These are phyloP conservation scores for Gila orcuttii DNA, from an alignment of 2,113 vertebrate genomes.

Conservation along the genomic window DNA sequence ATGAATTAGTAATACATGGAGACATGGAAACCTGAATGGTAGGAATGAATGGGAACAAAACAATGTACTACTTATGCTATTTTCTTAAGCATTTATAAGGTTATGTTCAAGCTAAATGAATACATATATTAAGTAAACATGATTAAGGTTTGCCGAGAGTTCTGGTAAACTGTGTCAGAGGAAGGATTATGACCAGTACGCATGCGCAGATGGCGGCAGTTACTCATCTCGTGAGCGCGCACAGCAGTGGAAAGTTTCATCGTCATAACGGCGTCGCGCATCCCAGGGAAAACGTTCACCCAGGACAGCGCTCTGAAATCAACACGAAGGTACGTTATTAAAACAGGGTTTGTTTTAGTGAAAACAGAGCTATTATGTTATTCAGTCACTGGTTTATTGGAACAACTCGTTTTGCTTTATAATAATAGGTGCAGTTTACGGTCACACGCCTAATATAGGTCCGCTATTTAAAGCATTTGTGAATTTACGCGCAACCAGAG, in stretches of 20 bases:
- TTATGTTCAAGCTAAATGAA: neutral
- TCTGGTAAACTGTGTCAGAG: neutral
- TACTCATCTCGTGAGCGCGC: neutral
- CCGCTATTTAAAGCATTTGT: neutral
- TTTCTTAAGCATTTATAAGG: too few species aligned
- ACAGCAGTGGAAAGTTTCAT: conserved; percentile 20
- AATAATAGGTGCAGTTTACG: conserved; percentile 24
- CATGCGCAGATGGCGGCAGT: neutral
- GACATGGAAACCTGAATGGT: neutral
- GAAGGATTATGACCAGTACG: neutral
- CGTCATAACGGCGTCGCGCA: conserved; percentile 2
- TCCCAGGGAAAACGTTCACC: neutral
- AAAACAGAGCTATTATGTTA: neutral
- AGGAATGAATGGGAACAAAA: neutral
- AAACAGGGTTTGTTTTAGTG: neutral
- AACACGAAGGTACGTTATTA: neutral
- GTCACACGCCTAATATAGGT: neutral
- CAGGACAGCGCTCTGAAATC: neutral
- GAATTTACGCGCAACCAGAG: neutral
- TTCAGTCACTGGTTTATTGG: neutral
- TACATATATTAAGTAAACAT: neutral
- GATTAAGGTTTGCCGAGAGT: neutral
- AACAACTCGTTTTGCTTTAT: neutral
- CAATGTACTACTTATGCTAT: neutral
- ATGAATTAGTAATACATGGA: neutral